Evolutionary conservation across 23 tunicate species (phyloP).

Genomic region (Ciona savignyi): DNA sequence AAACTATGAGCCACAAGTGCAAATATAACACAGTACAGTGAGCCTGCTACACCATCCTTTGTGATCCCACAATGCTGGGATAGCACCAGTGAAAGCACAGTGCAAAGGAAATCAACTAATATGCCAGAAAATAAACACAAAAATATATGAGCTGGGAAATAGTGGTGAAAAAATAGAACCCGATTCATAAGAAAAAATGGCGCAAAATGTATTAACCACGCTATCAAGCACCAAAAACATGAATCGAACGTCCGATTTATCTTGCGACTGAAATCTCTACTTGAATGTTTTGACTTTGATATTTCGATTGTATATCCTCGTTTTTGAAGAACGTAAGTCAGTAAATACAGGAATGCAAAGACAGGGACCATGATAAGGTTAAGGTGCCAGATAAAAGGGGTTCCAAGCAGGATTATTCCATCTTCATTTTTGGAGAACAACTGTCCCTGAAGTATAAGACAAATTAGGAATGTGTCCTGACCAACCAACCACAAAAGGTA

Average conservation of each 20-base stretch:
- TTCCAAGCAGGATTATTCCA: constrained; percentile 34
- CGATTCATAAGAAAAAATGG: constrained; percentile 60
- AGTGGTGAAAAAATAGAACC: constrained; percentile 69
- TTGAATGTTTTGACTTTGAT: background rate
- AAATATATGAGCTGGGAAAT: constrained; percentile 64
- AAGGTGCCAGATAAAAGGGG: constrained; percentile 28
- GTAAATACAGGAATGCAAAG: constrained; percentile 3
- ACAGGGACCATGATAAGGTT: constrained; percentile 15
- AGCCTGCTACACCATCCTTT: background rate
- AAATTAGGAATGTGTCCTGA: too few relatives aligned
- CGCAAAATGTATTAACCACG: constrained; percentile 48
- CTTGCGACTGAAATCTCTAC: background rate
- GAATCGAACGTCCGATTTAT: background rate
- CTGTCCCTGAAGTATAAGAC: constrained; percentile 41
- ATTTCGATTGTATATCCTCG: background rate
- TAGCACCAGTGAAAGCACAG: background rate
- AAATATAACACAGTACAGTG: background rate
- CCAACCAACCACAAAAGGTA: too few relatives aligned
- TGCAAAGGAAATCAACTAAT: constrained; percentile 21
- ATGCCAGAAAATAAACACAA: constrained; percentile 37
- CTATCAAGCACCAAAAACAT: constrained; percentile 39
- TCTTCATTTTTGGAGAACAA: constrained; percentile 37
- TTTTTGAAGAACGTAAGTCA: background rate
- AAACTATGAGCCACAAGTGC: constrained; percentile 3
- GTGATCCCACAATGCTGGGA: background rate